phyloP scores from a whole-genome alignment of 30 jellyfish, hydroid and myxozoan genomes.

The Hydra vulgaris region DNA sequence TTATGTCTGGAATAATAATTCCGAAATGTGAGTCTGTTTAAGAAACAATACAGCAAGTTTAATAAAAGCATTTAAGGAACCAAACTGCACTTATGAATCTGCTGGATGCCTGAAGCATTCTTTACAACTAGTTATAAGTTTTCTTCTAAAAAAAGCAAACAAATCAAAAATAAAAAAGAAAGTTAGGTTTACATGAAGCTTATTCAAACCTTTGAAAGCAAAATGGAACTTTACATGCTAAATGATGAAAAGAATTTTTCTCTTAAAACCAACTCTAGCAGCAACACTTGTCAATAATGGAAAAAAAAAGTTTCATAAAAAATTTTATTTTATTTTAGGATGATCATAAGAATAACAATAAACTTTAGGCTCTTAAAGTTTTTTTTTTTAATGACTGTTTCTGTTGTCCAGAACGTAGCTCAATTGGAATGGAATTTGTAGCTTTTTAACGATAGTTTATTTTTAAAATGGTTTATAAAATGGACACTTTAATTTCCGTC shows the following conservation, averaged over 20 bases:
- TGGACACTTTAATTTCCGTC: no score
- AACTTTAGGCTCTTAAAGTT: no score
- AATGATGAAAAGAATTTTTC: not conserved
- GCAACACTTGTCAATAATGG: no score
- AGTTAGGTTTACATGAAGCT: not conserved
- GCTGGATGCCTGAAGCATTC: not conserved
- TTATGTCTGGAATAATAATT: no score
- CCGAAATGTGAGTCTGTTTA: not conserved
- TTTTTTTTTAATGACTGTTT: no score
- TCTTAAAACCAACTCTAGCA: not conserved
- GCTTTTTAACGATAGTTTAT: no score
- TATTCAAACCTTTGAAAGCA: not conserved
- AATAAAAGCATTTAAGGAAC: not conserved
- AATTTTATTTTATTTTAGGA: no score
- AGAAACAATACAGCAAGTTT: not conserved
- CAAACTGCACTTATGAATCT: not conserved
- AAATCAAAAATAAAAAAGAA: not conserved
- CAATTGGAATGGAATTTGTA: no score
- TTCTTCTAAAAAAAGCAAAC: not conserved
- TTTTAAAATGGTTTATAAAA: no score
- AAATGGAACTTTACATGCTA: not conserved
- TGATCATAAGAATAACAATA: no score
- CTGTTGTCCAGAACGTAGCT: no score
- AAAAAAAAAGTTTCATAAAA: no score
- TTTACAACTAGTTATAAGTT: not conserved